Percentiles rank a stretch among this genome's conserved stretches.
These are phyloP conservation scores for Semotilus atromaculatus DNA, from an alignment of 2,797 vertebrate species.

Conservation along the genomic window DNA sequence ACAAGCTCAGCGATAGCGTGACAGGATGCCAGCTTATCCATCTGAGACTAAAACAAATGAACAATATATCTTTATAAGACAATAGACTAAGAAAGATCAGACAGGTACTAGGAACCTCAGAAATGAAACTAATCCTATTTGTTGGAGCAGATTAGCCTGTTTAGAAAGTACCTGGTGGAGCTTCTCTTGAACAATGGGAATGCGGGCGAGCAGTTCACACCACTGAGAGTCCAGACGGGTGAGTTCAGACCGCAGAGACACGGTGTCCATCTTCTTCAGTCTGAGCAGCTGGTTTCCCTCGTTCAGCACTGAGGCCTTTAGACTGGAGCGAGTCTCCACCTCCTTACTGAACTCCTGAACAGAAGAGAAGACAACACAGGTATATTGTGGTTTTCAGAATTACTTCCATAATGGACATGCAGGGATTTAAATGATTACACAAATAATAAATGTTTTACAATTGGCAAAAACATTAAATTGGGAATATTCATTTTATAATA, in stretches of 20 bases:
- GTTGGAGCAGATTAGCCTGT: slow-evolving; percentile 51
- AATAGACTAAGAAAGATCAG: not conserved
- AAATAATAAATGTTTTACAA: not conserved
- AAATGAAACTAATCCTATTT: slow-evolving; percentile 62
- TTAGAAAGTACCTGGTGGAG: slow-evolving; percentile 90
- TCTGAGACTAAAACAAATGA: slow-evolving; percentile 84
- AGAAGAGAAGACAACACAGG: not conserved
- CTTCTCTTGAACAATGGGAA: slow-evolving; percentile 95
- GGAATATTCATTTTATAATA: not conserved
- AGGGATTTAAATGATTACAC: not conserved
- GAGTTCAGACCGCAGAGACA: slow-evolving; percentile 85
- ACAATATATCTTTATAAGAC: slow-evolving; percentile 32
- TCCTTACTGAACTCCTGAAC: slow-evolving; percentile 97
- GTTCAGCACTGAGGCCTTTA: slow-evolving; percentile 91
- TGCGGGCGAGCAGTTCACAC: slow-evolving; percentile 89
- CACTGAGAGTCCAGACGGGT: slow-evolving; percentile 89
- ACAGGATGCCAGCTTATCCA: slow-evolving; percentile 95
- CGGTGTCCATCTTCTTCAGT: slow-evolving; percentile 92
- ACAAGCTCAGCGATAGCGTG: slow-evolving; percentile 93
- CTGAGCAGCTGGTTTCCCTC: slow-evolving; percentile 92
- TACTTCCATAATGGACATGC: not conserved
- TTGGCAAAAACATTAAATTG: not conserved
- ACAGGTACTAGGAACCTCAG: slow-evolving; percentile 1
- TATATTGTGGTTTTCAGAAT: not conserved
- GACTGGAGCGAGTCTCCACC: slow-evolving; percentile 90